Conservation (phyloP, 2,797 vertebrate species). For the Hydrophis major region DNA sequence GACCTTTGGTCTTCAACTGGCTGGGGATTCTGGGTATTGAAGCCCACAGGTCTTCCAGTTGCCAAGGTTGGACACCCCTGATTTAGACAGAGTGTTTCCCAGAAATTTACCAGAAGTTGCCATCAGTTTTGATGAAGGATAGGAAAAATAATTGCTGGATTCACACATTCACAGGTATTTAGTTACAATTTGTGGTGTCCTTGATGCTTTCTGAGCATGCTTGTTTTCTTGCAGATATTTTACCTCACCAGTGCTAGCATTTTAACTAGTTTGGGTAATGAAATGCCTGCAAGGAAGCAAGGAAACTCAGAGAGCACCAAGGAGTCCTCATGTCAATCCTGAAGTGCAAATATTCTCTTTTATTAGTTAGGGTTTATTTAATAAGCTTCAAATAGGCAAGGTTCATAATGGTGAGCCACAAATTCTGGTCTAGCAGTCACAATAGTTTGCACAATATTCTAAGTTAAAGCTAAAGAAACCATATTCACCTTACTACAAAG, state of each 20-base stretch:
- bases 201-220: neutral
- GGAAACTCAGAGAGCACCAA: neutral
- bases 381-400: neutral
- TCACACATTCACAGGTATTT: neutral
- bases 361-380: neutral
- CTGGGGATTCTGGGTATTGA: neutral
- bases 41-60: neutral
- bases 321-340: neutral
- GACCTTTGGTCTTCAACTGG: neutral
- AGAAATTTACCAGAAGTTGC: neutral
- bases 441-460: neutral
- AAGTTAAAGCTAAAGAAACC: neutral
- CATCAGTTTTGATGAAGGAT: neutral
- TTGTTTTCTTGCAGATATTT: neutral
- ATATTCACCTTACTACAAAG: neutral
- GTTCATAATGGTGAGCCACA: neutral
- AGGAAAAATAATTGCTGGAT: neutral
- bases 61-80: neutral
- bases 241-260: neutral
- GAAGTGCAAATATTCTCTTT: neutral
- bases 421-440: neutral
- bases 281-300: neutral
- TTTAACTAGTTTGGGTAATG: neutral
- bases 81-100: neutral
- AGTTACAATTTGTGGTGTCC: neutral